These are phyloP conservation scores for Craseonycteris thonglongyai DNA, from an alignment of 2,113 vertebrate species.

Conservation along the genomic window DNA sequence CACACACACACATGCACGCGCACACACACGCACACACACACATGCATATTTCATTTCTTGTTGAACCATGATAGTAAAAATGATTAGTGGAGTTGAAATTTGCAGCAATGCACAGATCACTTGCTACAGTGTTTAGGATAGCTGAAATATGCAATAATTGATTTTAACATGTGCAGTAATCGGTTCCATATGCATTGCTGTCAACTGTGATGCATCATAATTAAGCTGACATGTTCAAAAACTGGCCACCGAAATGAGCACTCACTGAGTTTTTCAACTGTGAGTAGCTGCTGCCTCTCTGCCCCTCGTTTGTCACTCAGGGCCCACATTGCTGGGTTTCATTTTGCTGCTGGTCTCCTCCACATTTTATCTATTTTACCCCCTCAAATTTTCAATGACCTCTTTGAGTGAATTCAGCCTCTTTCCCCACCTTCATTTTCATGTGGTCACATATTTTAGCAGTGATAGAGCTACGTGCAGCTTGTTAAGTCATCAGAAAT, in stretches of 20 bases:
- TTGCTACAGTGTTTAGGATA: conserved; percentile 50
- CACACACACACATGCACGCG: not conserved
- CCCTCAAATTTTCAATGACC: conserved; percentile 25
- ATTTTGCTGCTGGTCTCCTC: not conserved
- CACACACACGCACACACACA: not conserved
- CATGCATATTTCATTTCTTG: conserved; percentile 40
- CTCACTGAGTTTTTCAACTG: conserved; percentile 30
- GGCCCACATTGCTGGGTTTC: not conserved
- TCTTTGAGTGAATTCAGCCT: conserved; percentile 20
- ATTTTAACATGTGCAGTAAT: conserved; percentile 67
- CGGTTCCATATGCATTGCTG: conserved; percentile 31
- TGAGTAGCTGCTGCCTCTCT: not conserved
- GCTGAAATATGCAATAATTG: conserved; percentile 72
- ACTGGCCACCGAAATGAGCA: conserved; percentile 41
- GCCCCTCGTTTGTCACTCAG: not conserved
- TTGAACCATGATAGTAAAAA: conserved; percentile 71
- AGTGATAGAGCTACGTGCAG: conserved; percentile 8
- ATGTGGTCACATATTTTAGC: conserved; percentile 41
- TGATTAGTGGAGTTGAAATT: conserved; percentile 68
- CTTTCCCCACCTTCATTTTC: conserved; percentile 6
- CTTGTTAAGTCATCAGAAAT: conserved; percentile 57
- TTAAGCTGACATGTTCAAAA: conserved; percentile 49
- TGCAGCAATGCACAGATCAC: conserved; percentile 33
- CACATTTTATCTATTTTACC: not conserved
- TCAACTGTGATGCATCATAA: conserved; percentile 42